Base-by-base conservation (phyloP, 2,888 invertebrate species). In the Ochropacha duplaris region DNA sequence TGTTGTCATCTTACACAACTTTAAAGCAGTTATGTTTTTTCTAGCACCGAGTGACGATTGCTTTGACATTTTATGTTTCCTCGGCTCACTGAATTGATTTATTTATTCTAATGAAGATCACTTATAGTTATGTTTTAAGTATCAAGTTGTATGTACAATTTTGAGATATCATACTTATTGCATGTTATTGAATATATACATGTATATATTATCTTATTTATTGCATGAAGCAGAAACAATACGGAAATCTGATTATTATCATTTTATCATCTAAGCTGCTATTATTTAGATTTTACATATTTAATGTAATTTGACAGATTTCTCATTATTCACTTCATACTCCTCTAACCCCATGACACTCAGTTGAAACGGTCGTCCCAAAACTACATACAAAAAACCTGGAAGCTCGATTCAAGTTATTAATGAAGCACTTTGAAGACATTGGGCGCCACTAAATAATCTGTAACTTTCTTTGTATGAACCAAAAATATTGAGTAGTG, bases 1-100 rank as follows among this genome's bases (percentile, higher is more conserved):
- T 65, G 65, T 69, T 66, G 63, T 62, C 65, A 61, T 65, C 60
- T 66, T 68, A 66, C 69, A 69, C 70, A 64, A 54, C 58, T 65
- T 62, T 59, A 60, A 59, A 56, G 59, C 62, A 65, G 69, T 66
- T 76, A 75, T 75, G 77, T 58, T 74, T 79, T 36, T 31, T 36
- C 81, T 79, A 76, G 84, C 84, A 86, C 84, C 66, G 80, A 78
- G 86, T 87, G 85, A 69, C 55, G 31, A 71, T 73, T 77, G 79
- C 79, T 81, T 84, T 76, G 63, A 64, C 64, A 71, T 73, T 76
- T 59, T 75, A 60, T 62, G 54, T 76, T 68, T 68, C 54, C 63
- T 70, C 64, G 71, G 74, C 73, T 71, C 69, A 22, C 12, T 14
- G 50, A 16, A 44, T 14, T 39, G 28, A 34, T 1, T 50, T 56